phyloP scores from a whole-genome alignment of 1,140 invertebrate species.

The Bombus consobrinus region DNA sequence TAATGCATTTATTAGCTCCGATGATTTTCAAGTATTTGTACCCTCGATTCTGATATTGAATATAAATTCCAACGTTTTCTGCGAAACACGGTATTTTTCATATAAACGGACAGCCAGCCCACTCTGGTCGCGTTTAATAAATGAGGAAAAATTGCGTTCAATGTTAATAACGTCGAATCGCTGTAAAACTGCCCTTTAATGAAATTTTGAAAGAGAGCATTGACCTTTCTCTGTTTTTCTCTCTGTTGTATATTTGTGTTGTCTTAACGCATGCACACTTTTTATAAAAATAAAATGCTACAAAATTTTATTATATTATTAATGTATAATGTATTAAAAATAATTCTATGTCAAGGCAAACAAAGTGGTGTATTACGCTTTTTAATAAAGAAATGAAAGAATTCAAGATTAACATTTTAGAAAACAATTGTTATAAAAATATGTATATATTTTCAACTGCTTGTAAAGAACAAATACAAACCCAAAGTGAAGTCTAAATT shows the following conservation, averaged over 20 bases:
- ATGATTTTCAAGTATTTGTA: constrained; percentile 27
- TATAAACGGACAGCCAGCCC: not conserved
- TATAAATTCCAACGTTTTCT: constrained; percentile 9
- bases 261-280: not conserved
- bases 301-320: not conserved
- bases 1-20: constrained; percentile 24
- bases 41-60: constrained; percentile 5
- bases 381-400: not conserved
- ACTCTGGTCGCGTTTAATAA: constrained; percentile 12
- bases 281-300: not conserved
- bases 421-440: too few relatives aligned
- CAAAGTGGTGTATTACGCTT: not conserved
- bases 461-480: too few relatives aligned
- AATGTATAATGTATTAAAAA: too few relatives aligned
- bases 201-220: constrained; percentile 6
- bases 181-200: constrained; percentile 17
- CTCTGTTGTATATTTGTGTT: not conserved
- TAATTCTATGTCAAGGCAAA: not conserved
- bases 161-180: constrained; percentile 6
- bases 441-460: too few relatives aligned
- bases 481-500: too few relatives aligned
- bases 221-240: not conserved
- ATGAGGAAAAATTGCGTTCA: constrained; percentile 16
- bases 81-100: constrained; percentile 12
- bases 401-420: not conserved